Conservation (phyloP, 2,113 vertebrate species). For the Galeopterus variegatus region DNA sequence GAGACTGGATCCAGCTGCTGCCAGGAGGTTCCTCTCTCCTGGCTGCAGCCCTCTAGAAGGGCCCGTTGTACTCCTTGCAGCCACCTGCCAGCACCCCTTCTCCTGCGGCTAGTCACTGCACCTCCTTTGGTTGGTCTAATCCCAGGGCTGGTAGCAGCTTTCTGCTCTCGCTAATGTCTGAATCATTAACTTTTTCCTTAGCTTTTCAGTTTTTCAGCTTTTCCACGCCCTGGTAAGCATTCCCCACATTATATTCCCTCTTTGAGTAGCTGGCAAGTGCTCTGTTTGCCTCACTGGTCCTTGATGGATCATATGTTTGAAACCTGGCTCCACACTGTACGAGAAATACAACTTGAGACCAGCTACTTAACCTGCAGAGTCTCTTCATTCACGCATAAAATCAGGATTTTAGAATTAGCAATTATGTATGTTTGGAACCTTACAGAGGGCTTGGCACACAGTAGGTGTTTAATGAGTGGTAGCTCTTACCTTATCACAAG, state of each 20-base stretch:
- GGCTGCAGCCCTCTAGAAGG: too few relatives aligned
- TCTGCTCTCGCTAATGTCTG: slow-evolving; percentile 8
- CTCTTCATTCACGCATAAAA: background rate
- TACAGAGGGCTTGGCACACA: background rate
- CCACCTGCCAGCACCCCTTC: background rate
- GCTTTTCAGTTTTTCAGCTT: background rate
- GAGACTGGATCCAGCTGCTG: too few relatives aligned
- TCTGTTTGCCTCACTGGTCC: background rate
- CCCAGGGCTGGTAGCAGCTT: background rate
- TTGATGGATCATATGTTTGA: background rate
- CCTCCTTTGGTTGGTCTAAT: background rate
- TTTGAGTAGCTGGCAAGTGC: slow-evolving; percentile 1
- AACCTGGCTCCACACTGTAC: background rate
- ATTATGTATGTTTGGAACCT: background rate
- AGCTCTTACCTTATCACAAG: background rate
- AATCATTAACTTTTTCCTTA: background rate
- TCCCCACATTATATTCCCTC: background rate
- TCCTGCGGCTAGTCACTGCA: background rate
- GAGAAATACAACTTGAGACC: background rate
- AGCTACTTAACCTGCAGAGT: background rate
- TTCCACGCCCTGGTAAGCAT: background rate
- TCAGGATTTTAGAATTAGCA: background rate
- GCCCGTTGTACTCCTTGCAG: background rate
- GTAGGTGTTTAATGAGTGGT: background rate
- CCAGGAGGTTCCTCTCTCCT: background rate